Evolutionary conservation across 1,140 invertebrate genomes (phyloP), one percentile per base, ranked within the genome.

Genomic region (Hylaeus anthracinus): DNA sequence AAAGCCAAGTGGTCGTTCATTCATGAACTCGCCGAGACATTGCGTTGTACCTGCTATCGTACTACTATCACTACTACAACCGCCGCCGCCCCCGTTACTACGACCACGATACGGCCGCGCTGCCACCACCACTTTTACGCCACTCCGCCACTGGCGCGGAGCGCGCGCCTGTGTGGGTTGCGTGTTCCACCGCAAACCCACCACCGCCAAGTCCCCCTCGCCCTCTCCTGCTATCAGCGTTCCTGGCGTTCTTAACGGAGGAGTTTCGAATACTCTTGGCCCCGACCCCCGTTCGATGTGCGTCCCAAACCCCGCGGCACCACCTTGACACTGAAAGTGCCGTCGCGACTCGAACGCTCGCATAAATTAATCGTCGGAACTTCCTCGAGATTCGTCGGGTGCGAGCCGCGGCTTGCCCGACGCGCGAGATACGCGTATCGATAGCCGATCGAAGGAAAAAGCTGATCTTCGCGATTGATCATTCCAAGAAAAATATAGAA

Each of bases 1-100:
- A 84, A 82, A 90, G 86, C 82, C 83, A 87, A 88, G 82, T 87
- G 88, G 84, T 88, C 89, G 90, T 91, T 91, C 90, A 91, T 91
- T 91, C 90, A 91, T 90, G 86, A 91, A 90, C 86, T 88, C 87
- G 74, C 83, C 77, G 37, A 85, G 83, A 85, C 86, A 88, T 86
- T 79, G 75, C 76, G 79, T 82, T 72, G 74, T 73, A 65, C 71
- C 72, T 76, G 83, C 81, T 80, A 87, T 83, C 70, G 74, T 72
- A 80, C 73, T 76, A 76, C 77, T 75, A 81, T 58, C 76, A 64
- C 60, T 81, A 83, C 60, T 53, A 83, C 77, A 26, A 64, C 67
- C 37, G 43, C 39, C 45, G 63, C 65, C 6, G 63, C 45, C 15
- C 48, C 41, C 39, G 43, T 1, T 64, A 63, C n/a, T 55, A 43